Evolutionary conservation across 2,113 vertebrate genomes (phyloP).

Genomic region (Brachionichthys hirsutus): DNA sequence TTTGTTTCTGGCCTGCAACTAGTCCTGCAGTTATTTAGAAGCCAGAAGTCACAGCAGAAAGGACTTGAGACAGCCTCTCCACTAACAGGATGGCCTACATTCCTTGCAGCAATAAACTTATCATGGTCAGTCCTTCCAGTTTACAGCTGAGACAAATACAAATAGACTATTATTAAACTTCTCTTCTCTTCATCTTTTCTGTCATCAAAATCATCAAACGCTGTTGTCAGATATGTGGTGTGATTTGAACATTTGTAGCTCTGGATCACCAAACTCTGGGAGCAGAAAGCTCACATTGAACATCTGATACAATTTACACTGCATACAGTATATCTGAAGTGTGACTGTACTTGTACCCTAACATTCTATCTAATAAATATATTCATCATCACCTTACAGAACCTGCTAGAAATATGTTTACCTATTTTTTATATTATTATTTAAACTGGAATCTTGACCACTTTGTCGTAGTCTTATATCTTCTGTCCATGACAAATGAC

Average conservation of each 20-base stretch:
- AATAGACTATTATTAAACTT: slow-evolving; percentile 40
- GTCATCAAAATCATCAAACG: slow-evolving; percentile 6
- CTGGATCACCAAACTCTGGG: slow-evolving; percentile 6
- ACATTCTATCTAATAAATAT: no score
- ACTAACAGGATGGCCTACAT: slow-evolving; percentile 63
- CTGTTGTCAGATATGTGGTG: slow-evolving; percentile 4
- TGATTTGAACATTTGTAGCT: slow-evolving; percentile 28
- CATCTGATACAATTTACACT: no score
- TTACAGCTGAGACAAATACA: slow-evolving; percentile 29
- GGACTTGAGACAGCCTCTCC: slow-evolving; percentile 28
- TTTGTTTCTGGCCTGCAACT: slow-evolving; percentile 15
- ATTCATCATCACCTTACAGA: no score
- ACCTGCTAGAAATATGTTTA: no score
- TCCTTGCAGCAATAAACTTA: slow-evolving; percentile 45
- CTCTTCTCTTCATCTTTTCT: slow-evolving; percentile 16
- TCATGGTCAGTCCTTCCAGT: slow-evolving; percentile 28
- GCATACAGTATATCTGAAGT: no score
- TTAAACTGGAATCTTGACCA: no score
- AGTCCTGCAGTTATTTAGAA: slow-evolving; percentile 24
- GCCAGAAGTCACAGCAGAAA: slow-evolving; percentile 27
- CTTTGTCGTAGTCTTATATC: no score
- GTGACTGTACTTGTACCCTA: no score
- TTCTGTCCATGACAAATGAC: no score
- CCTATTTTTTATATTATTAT: no score
- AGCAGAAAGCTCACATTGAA: slow-evolving; percentile 13